Evolutionary conservation across 2,797 vertebrate species (phyloP).

Genomic region (Danio kyathit): DNA sequence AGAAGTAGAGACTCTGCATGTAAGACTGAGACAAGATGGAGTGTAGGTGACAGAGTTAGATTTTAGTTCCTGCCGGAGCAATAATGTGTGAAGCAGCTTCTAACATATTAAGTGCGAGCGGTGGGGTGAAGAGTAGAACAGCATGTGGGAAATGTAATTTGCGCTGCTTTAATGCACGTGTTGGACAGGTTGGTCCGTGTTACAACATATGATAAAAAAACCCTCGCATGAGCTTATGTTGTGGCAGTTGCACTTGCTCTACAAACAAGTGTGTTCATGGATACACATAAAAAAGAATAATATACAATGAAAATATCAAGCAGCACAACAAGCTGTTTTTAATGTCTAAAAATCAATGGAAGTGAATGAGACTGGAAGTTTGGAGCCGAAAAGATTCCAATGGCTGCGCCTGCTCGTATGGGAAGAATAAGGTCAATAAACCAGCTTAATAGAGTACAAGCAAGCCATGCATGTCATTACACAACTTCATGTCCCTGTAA

Average conservation of each 20-base stretch:
- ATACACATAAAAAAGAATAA: too few species aligned
- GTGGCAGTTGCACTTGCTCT: neutral
- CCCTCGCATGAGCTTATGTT: neutral
- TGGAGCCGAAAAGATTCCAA: too few species aligned
- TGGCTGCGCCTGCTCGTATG: too few species aligned
- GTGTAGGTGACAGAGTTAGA: slow-evolving; percentile 18
- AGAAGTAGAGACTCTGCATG: slow-evolving; percentile 11
- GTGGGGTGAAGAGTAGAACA: slow-evolving; percentile 28
- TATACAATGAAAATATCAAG: too few species aligned
- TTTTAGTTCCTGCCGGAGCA: neutral
- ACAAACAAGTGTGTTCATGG: too few species aligned
- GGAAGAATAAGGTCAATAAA: too few species aligned
- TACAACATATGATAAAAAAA: slow-evolving; percentile 24
- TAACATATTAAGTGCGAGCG: slow-evolving; percentile 10
- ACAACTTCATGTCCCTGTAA: too few species aligned
- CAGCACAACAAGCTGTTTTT: too few species aligned
- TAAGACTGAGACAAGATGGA: slow-evolving; percentile 9
- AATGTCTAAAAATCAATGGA: too few species aligned
- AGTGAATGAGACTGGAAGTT: too few species aligned
- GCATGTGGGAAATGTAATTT: slow-evolving; percentile 49
- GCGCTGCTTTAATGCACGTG: slow-evolving; percentile 28
- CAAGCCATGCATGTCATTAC: too few species aligned
- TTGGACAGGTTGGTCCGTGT: slow-evolving; percentile 24
- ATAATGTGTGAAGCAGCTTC: slow-evolving; percentile 3
- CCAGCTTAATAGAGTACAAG: too few species aligned